Evolutionary conservation across 2,888 invertebrate species (phyloP), one percentile per base, ranked within the genome.

Genomic region (Achlya flavicornis): DNA sequence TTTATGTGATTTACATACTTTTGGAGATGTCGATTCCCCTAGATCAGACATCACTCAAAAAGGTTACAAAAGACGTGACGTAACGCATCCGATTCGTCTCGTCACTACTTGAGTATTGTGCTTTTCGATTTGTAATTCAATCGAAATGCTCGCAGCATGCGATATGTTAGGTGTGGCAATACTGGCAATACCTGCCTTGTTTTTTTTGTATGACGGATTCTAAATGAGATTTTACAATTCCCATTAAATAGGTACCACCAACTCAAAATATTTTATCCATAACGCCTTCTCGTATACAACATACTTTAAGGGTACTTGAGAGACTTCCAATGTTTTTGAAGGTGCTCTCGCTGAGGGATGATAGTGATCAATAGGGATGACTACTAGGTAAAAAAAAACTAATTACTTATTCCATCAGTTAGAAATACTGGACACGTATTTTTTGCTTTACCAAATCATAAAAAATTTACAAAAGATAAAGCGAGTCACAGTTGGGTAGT

Each of bases 61-160:
- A 60, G 12, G 60, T 79, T 76, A 76, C 77, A 79, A 85, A 77
- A 79, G 69, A 59, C 63, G 70, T 83, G 77, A 83, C 73, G 80
- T 80, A 86, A 85, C 69, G 71, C 71, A 82, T 81, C 76, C 73
- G 80, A 86, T 85, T 79, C 74, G 84, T 83, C 79, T 76, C 75
- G 78, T 82, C 80, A 74, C 74, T 73, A 67, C 78, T 69, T 77
- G 78, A 73, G 84, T 84, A 84, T 87, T 10, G 53, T 86, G 81
- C 84, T 73, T 80, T 84, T 79, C 77, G 82, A 84, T 88, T 85
- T 85, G 85, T 87, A 88, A 88, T 88, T 86, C 86, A 87, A 90
- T 87, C 82, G 81, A 84, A 82, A 83, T 80, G 83, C 84, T 81
- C 83, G 72, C 85, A 82, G 85, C 86, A 83, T 87, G 87, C 82